These are phyloP conservation scores for Papilio dardanus DNA, from an alignment of 1,140 invertebrate genomes.

Conservation along the genomic window DNA sequence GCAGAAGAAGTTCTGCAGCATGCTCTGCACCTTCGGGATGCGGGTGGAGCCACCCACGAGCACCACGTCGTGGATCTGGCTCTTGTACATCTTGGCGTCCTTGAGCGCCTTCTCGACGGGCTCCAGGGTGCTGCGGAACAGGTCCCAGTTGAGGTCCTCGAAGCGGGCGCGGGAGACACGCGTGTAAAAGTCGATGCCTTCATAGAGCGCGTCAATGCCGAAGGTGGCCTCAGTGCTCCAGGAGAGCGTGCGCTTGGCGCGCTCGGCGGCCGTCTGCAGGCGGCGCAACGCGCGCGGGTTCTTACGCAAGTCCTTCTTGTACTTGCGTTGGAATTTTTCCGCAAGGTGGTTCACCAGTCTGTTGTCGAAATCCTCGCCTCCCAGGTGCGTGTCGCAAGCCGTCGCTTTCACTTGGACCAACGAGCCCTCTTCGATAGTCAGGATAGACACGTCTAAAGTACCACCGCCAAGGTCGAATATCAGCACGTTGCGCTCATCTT, in stretches of 20 bases:
- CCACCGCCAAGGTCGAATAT: no score
- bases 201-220: slow-evolving; percentile 80
- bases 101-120: slow-evolving; percentile 85
- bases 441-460: no score
- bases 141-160: slow-evolving; percentile 80
- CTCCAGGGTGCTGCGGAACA: slow-evolving; percentile 81
- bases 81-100: slow-evolving; percentile 88
- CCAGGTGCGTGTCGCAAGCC: slow-evolving; percentile 83
- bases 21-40: slow-evolving; percentile 82
- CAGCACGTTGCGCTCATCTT: no score
- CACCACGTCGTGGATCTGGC: slow-evolving; percentile 86
- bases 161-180: slow-evolving; percentile 77
- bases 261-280: slow-evolving; percentile 85
- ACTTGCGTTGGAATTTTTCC: slow-evolving; percentile 80
- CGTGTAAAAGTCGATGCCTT: slow-evolving; percentile 80
- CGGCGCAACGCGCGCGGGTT: slow-evolving; percentile 83
- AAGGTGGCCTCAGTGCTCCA: slow-evolving; percentile 81
- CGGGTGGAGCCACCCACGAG: slow-evolving; percentile 88
- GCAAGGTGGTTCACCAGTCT: slow-evolving; percentile 87
- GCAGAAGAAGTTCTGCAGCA: slow-evolving; percentile 80
- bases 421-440: no score
- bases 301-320: slow-evolving; percentile 76
- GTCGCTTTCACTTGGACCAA: slow-evolving; percentile 63
- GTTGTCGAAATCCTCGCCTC: slow-evolving; percentile 91
- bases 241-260: slow-evolving; percentile 81